Evolutionary conservation across 30 jellyfish, hydroid and myxozoan genomes (phyloP).

Genomic region (Turritopsis dohrnii): DNA sequence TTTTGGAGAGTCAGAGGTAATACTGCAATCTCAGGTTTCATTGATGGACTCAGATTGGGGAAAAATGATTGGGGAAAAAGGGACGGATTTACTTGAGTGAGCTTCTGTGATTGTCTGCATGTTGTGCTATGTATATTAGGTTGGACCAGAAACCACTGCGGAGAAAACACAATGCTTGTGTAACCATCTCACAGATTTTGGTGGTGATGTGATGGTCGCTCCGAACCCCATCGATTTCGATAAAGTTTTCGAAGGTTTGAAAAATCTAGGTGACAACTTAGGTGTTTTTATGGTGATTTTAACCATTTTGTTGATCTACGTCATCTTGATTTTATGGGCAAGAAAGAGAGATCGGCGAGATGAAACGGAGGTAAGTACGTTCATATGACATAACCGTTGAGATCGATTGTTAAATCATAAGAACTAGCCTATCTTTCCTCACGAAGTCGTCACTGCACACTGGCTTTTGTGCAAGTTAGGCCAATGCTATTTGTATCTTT

Average conservation of each 20-base stretch:
- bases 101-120: no score
- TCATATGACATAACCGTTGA: not conserved
- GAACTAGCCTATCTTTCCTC: not conserved
- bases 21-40: no score
- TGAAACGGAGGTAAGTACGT: constrained; percentile 41
- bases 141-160: constrained; percentile 50
- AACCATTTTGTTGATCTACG: constrained; percentile 23
- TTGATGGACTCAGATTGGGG: no score
- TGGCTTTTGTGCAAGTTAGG: no score
- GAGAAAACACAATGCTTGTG: constrained; percentile 60
- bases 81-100: no score
- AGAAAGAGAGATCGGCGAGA: constrained; percentile 45
- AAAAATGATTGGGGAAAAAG: no score
- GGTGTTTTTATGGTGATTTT: constrained; percentile 42
- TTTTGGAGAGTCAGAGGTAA: no score
- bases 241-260: constrained; percentile 67
- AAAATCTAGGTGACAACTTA: constrained; percentile 48
- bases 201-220: constrained; percentile 69
- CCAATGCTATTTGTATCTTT: no score
- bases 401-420: not conserved
- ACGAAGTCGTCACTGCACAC: no score
- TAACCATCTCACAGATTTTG: constrained; percentile 75
- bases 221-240: constrained; percentile 87
- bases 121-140: constrained; percentile 27
- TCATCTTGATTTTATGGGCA: constrained; percentile 32